A percentile compares a stretch with the other conserved stretches of the same genome.
Conservation (phyloP, 2,888 invertebrate genomes). For the Acanthacorydalis orientalis region DNA sequence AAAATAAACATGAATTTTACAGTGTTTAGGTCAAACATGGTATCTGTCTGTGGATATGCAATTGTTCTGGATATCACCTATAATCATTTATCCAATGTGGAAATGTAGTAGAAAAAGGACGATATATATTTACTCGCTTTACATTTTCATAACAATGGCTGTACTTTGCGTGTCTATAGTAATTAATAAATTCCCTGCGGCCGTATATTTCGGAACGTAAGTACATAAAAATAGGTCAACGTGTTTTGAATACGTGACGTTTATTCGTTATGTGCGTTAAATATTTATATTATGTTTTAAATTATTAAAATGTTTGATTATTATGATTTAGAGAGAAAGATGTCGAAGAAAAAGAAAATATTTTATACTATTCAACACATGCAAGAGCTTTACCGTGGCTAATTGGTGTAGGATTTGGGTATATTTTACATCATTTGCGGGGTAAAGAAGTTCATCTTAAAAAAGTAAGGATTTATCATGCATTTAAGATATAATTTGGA, state of each 20-base stretch:
- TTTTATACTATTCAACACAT: constrained; percentile 13
- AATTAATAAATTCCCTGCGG: constrained; percentile 1
- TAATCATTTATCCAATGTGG: not conserved
- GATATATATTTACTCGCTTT: not conserved
- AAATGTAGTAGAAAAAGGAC: not conserved
- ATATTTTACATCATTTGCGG: constrained; percentile 9
- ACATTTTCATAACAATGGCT: not conserved
- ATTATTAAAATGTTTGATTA: not conserved
- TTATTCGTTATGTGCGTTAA: not conserved
- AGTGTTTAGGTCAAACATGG: constrained; percentile 4
- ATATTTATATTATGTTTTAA: not conserved
- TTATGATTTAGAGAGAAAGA: not conserved
- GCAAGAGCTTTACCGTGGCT: constrained; percentile 13
- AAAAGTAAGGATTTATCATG: too few relatives aligned
- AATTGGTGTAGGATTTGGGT: constrained; percentile 13
- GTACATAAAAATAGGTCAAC: not conserved
- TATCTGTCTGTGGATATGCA: constrained; percentile 1
- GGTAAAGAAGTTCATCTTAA: not conserved
- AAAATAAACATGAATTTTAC: not conserved
- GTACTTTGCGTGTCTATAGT: not conserved
- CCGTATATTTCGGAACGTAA: constrained; percentile 1
- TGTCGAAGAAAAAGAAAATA: not conserved
- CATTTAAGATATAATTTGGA: too few relatives aligned
- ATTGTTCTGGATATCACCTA: not conserved
- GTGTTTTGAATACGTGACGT: not conserved